Base-by-base conservation (phyloP, 2,797 vertebrate genomes). In the Macropodus opercularis region DNA sequence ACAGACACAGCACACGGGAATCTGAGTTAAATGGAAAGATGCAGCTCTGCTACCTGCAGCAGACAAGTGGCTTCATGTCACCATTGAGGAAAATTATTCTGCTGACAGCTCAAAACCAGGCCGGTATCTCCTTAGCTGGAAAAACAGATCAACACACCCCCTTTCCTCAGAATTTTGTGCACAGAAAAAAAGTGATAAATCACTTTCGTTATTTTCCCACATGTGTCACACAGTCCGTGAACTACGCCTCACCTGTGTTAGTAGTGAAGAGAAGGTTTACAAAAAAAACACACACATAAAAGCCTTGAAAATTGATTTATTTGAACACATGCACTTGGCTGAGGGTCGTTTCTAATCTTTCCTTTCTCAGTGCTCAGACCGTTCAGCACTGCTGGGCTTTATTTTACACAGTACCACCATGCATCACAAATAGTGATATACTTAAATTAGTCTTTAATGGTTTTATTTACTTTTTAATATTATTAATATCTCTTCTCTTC, bases 141-240 rank as follows among this genome's bases (percentile, higher is more conserved):
- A 8, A n/a, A 2, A 13, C 13, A 3, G 13, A 1, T 0, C 1
- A 38, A 1, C 19, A 47, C 47, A 48, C 40, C 34, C 26, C 22
- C 21, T 44, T 49, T 57, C 9, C 17, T 23, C 3, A 38, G 36
- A 34, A 27, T 34, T 38, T 23, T 50, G 34, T 29, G 26, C 11
- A 35, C 13, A 19, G 8, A 26, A 21, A 62, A 31, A 36, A 64
- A 31, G 2, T 42, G 23, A 34, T 26, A 48, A 47, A 36, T 38
- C 11, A 0, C 15, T 39, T 46, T 19, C 9, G 35, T 29, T 11
- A 6, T 29, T 48, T 44, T 44, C 31, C 35, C 3, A 31, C 21
- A 40, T 44, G 3, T 35, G 23, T 11, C 3, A 2, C 27, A 12
- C 13, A n/a, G 50, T 17, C 15, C 14, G 10, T 5, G 11, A 59